A percentile compares a stretch with the other conserved stretches of the same genome.
phyloP scores from a whole-genome alignment of 2,797 vertebrate species.

The Valencia hispanica region DNA sequence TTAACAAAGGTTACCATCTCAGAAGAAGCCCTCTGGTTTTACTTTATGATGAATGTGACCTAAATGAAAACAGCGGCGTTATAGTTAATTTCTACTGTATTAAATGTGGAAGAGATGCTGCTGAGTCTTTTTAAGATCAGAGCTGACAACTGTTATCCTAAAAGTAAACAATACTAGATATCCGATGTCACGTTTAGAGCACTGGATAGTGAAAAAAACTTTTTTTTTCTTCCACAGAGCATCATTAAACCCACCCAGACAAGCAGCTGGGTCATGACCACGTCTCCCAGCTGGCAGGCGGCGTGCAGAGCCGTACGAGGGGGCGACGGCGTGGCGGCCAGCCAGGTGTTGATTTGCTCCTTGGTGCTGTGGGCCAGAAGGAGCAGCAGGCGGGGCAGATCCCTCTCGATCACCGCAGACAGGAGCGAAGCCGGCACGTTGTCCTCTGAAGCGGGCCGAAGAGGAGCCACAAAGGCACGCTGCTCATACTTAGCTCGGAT shows the following conservation, averaged over 20 bases:
- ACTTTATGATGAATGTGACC: neutral
- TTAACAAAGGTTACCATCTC: too few relatives aligned
- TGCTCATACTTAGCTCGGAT: conserved; percentile 97
- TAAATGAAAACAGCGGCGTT: neutral
- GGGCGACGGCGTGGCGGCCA: conserved; percentile 56
- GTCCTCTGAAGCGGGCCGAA: conserved; percentile 75
- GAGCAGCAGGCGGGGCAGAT: conserved; percentile 87
- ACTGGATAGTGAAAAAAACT: neutral
- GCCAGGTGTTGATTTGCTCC: conserved; percentile 84
- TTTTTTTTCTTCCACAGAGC: neutral
- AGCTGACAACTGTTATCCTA: neutral
- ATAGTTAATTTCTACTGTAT: neutral
- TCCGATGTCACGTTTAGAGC: neutral
- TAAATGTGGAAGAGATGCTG: neutral
- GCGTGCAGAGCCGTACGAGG: conserved; percentile 87
- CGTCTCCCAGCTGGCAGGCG: conserved; percentile 90
- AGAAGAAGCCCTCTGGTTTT: neutral
- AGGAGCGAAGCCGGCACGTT: conserved; percentile 76
- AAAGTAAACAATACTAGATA: neutral
- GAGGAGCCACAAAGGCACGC: conserved; percentile 87
- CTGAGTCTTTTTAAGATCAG: neutral
- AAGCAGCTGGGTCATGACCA: conserved; percentile 94
- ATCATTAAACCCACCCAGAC: conserved; percentile 85
- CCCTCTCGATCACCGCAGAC: conserved; percentile 82
- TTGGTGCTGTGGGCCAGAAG: conserved; percentile 92